phyloP scores from a whole-genome alignment of 2,113 vertebrate species.

The Himantopus leucocephalus region DNA sequence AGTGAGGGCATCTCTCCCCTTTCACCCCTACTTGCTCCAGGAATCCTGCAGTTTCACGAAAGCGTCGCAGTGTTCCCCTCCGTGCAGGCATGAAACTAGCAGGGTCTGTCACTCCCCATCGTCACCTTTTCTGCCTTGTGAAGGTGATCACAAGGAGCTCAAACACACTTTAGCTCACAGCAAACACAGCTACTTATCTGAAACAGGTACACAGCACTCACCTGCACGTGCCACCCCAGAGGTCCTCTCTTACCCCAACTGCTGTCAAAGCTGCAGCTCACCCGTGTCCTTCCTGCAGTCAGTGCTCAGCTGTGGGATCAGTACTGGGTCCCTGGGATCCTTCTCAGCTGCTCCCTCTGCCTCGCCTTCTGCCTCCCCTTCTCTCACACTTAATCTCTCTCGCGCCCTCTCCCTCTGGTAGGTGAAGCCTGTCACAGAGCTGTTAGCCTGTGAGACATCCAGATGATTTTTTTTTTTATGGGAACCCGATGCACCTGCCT shows the following conservation, averaged over 20 bases:
- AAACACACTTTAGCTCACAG: neutral
- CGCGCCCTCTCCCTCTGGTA: neutral
- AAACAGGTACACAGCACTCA: neutral
- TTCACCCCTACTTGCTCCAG: neutral
- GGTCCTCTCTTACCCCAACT: neutral
- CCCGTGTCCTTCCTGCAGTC: neutral
- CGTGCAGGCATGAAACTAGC: neutral
- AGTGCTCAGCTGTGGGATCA: neutral
- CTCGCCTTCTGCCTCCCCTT: neutral
- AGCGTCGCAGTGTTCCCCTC: neutral
- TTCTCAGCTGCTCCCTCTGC: neutral
- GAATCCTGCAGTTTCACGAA: neutral
- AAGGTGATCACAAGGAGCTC: neutral
- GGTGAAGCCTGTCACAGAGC: slow-evolving; percentile 51
- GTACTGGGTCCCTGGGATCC: neutral
- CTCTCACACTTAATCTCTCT: neutral
- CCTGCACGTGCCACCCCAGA: neutral
- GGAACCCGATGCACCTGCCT: slow-evolving; percentile 15
- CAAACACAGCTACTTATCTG: neutral
- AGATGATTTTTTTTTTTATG: neutral
- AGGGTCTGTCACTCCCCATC: neutral
- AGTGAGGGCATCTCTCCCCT: neutral
- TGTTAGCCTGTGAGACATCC: slow-evolving; percentile 33
- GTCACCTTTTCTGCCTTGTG: neutral
- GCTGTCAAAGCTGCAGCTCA: neutral